These are phyloP conservation scores for Megaceryle alcyon DNA, from an alignment of 2,797 vertebrate genomes.

Conservation along the genomic window DNA sequence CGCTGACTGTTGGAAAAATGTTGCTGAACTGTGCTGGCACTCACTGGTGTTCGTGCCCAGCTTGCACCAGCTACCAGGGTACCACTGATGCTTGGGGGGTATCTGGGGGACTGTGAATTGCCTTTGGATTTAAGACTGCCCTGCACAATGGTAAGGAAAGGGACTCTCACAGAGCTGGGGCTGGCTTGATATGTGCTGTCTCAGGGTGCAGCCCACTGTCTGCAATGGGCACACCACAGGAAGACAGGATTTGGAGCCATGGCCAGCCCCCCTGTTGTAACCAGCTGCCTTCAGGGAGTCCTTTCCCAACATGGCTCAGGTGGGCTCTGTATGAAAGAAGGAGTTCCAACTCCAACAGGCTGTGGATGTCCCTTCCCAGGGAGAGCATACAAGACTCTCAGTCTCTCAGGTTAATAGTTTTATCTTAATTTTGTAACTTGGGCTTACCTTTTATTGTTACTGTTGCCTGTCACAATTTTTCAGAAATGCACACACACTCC, in stretches of 20 bases:
- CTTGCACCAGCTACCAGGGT: not conserved
- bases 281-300: not conserved
- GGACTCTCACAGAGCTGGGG: not conserved
- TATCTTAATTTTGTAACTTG: not conserved
- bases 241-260: not conserved
- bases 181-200: not conserved
- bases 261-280: not conserved
- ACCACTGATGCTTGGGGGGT: not conserved
- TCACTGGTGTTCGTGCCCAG: fast-evolving
- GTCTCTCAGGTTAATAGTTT: fast-evolving
- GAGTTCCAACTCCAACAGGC: not conserved
- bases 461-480: not conserved
- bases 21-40: not conserved
- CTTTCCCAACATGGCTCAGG: not conserved
- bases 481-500: not conserved
- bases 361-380: not conserved
- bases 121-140: not conserved
- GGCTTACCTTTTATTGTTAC: not conserved
- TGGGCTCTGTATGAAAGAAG: not conserved
- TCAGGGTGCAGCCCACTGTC: not conserved
- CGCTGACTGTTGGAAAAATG: fast-evolving
- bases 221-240: fast-evolving
- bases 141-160: not conserved
- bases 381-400: not conserved
- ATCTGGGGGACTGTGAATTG: not conserved